These are phyloP conservation scores for Chrysolina americana DNA, from an alignment of 2,888 invertebrate genomes.

Conservation along the genomic window DNA sequence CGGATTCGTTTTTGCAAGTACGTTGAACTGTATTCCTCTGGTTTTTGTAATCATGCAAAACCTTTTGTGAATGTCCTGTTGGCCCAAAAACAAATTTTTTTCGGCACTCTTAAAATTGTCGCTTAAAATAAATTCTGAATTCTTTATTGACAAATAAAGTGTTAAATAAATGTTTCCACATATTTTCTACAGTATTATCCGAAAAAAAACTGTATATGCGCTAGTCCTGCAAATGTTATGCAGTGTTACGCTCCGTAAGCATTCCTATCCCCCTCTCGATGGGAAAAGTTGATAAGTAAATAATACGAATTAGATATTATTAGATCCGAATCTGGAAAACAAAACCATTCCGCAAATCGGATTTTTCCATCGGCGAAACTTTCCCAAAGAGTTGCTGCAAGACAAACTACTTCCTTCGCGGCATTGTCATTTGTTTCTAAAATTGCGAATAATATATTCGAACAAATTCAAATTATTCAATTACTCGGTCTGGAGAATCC, in stretches of 20 bases:
- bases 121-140: no score
- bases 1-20: no score
- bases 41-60: no score
- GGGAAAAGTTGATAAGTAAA: constrained; percentile 5
- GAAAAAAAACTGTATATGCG: no score
- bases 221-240: background rate
- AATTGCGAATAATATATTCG: constrained; percentile 46
- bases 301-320: constrained; percentile 10
- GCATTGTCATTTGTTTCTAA: constrained; percentile 40
- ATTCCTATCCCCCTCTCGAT: background rate
- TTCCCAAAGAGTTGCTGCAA: constrained; percentile 39
- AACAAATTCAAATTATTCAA: constrained; percentile 48
- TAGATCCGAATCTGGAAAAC: constrained; percentile 26
- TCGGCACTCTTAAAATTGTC: no score
- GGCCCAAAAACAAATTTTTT: no score
- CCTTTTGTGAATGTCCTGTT: no score
- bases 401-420: constrained; percentile 39
- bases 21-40: no score
- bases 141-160: no score
- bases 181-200: background rate
- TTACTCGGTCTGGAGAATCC: constrained; percentile 44
- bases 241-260: background rate
- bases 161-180: no score
- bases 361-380: constrained; percentile 34
- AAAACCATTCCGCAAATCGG: constrained; percentile 30